Evolutionary conservation across 1,140 invertebrate species (phyloP).

Genomic region (Trinorchestia longiramus): DNA sequence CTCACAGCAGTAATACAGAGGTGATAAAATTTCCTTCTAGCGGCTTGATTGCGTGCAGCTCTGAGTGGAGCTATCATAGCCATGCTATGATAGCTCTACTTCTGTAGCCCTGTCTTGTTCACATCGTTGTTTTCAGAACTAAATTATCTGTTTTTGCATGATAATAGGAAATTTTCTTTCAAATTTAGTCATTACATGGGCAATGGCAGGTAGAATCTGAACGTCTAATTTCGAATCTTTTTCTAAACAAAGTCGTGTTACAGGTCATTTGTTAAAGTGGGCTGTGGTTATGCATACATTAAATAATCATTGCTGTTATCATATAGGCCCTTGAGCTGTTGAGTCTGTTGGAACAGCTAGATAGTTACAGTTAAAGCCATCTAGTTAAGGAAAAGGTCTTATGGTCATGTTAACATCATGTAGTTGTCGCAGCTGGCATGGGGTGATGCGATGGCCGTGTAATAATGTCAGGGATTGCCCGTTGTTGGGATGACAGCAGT

Average conservation of each 20-base stretch:
- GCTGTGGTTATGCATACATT: not conserved
- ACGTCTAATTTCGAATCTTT: not conserved
- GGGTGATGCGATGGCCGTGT: too few species aligned
- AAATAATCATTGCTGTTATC: not conserved
- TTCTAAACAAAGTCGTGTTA: not conserved
- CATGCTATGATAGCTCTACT: too few species aligned
- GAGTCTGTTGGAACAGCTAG: not conserved
- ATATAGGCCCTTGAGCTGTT: not conserved
- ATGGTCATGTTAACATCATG: not conserved
- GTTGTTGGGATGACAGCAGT: too few species aligned
- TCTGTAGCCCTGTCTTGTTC: not conserved
- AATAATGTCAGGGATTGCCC: too few species aligned
- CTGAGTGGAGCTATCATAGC: not conserved
- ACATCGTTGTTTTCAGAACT: not conserved
- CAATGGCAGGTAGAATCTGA: not conserved
- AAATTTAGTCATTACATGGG: not conserved
- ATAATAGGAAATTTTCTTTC: not conserved
- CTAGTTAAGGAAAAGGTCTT: not conserved
- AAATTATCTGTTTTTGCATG: not conserved
- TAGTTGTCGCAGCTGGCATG: too few species aligned
- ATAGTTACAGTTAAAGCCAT: not conserved
- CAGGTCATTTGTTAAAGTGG: not conserved
- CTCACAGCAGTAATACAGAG: not conserved
- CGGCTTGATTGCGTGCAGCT: not conserved
- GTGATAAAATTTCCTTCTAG: not conserved